Base-by-base conservation (phyloP, 2,888 invertebrate species). In the Muschampia plurimacula region DNA sequence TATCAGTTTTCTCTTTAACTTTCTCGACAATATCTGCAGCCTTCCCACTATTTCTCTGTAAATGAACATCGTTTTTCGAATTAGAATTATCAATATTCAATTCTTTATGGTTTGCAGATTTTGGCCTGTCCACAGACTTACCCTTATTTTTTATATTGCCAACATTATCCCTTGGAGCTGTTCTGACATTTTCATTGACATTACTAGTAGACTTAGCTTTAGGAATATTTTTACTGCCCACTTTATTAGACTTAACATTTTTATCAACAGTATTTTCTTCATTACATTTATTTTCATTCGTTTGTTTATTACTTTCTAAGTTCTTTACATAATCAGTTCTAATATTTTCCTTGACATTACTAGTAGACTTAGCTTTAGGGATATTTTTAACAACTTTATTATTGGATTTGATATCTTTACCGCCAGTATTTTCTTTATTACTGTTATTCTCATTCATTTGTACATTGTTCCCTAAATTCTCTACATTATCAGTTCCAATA, bases 161-260 rank as follows among this genome's bases (percentile, higher is more conserved):
- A 64, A 64, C 12, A 59, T 64, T 39, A n/a, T 36, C 36, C n/a
- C 1, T 62, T 15, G 36, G 9, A n/a, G 36, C 39, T 3, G 60
- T 39, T 41, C 10, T 22, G n/a, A 10, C 44, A 12, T 66, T 66
- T 39, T 60, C 15, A 5, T 63, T 63, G 22, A 63, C 12, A 60
- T 49, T 66, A 49, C 15, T n/a, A 5, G 41, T 32, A 28, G 60
- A 66, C n/a, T 71, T 71, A 60, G 59, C 10, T 60, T 66, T 71
- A 46, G n/a, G 28, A 0, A 39, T 59, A 10, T 59, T 57, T 49
- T 60, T 65, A 64, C 22, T 46, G 10, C 22, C 4, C 15, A 65
- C 41, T 59, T 57, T 57, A 28, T 44, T 44, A 10, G 36, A 13
- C 32, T 60, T 60, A 13, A n/a, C 7, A 36, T 36, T 36, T 60